phyloP scores from a whole-genome alignment of 2,888 invertebrate species.

The Tenthredo livida region DNA sequence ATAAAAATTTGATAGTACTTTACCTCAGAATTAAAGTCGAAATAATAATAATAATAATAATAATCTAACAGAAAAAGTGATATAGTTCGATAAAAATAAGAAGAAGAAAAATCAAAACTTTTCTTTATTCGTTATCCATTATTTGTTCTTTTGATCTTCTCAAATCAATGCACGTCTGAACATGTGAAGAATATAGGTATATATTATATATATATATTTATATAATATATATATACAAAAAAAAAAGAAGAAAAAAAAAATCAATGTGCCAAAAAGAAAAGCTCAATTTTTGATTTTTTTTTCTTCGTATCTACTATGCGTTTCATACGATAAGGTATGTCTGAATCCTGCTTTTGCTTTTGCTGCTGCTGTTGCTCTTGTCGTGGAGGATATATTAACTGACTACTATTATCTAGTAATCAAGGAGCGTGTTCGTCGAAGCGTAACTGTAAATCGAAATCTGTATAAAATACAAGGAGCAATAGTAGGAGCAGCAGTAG shows the following conservation, averaged over 20 bases:
- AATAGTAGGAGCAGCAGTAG: background rate
- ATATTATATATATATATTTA: too few species aligned
- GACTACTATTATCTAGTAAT: conserved; percentile 1
- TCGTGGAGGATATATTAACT: background rate
- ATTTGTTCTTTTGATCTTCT: too few species aligned
- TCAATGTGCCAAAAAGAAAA: background rate
- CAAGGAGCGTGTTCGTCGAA: background rate
- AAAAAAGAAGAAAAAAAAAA: too few species aligned
- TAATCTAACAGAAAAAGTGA: too few species aligned
- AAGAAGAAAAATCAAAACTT: too few species aligned
- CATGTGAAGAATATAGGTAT: too few species aligned
- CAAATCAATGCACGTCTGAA: too few species aligned
- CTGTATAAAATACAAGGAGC: background rate
- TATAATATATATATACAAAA: too few species aligned
- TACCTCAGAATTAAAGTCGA: too few species aligned
- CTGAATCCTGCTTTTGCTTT: background rate
- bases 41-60: background rate
- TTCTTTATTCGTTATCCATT: too few species aligned
- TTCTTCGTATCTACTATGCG: background rate
- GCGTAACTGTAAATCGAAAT: background rate
- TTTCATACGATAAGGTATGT: background rate
- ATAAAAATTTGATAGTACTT: background rate
- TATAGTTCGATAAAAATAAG: too few species aligned
- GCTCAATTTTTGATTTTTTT: background rate
- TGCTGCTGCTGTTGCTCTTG: background rate